Conservation (phyloP, 2,888 invertebrate species). For the Rugalucina vietnamica region DNA sequence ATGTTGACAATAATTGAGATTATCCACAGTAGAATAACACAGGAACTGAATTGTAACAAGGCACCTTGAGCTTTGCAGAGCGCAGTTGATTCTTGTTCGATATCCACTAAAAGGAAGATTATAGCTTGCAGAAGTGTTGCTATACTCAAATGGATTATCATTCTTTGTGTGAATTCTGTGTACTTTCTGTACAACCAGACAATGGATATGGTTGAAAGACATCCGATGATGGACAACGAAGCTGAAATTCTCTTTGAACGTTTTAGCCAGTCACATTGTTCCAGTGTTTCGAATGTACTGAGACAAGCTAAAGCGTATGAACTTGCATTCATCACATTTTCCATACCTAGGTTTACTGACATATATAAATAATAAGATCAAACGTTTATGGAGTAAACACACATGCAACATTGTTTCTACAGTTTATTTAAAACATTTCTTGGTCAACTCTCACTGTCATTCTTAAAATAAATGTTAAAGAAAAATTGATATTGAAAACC, state of each 20-base stretch:
- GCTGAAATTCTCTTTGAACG: background rate
- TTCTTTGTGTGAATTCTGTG: conserved; percentile 3
- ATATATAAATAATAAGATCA: no score
- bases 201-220: background rate
- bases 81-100: background rate
- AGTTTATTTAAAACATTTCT: no score
- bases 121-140: conserved; percentile 4
- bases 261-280: background rate
- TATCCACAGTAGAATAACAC: background rate
- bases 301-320: background rate
- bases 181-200: conserved; percentile 1
- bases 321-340: no score
- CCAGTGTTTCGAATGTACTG: background rate
- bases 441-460: no score
- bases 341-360: no score
- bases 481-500: no score
- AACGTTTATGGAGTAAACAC: no score
- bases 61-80: background rate
- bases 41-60: background rate
- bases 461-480: no score
- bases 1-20: background rate
- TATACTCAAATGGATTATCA: background rate
- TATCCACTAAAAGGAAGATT: background rate
- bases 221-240: background rate
- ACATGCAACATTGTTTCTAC: no score